Evolutionary conservation across 2,888 invertebrate genomes (phyloP), one percentile per base, ranked within the genome.

Genomic region (Drosophila seclusa): DNA sequence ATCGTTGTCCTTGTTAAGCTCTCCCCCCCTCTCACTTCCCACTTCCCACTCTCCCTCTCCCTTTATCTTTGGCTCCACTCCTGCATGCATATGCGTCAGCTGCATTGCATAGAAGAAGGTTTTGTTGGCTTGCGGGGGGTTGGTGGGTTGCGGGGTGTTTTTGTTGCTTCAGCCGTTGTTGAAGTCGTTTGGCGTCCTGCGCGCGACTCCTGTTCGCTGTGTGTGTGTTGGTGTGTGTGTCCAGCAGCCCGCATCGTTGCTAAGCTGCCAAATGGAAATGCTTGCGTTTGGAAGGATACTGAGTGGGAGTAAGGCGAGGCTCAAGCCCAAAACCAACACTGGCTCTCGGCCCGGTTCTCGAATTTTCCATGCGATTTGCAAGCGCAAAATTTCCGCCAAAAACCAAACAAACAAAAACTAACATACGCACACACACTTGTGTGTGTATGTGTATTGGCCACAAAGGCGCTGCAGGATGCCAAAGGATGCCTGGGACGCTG

Each of bases 371-470:
- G 87, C 89, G 89, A 85, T 85, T 85, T 85, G 82, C 87, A 84
- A 68, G 77, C 87, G 89, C 87, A 85, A 89, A 82, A 87, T 85
- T 89, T 89, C 87, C 89, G 89, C 89, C 87, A 86, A 88, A 84
- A 84, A 83, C 71, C 86, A 79, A 81, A 74, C 79, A 80, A 80
- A 81, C 69, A 73, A 80, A 82, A 73, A 67, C 80, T 74, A 77
- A 82, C 87, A 78, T 50, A 40, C 61, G 40, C 63, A 48, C 49
- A 24, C 58, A 45, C n/a, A 27, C 10, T 11, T 7, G 29, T 52
- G 32, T 27, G 21, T 29, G 38, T 52, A n/a, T 24, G 6, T 42
- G 36, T 24, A 4, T n/a, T 29, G 32, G 67, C 59, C 78, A 73
- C 68, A 77, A 77, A 76, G 76, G 76, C 72, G 64, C 67, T 68